A percentile compares a stretch with the other conserved stretches of the same genome.
Conservation (phyloP, 2,888 invertebrate species). For the Aleiodes testaceus region DNA sequence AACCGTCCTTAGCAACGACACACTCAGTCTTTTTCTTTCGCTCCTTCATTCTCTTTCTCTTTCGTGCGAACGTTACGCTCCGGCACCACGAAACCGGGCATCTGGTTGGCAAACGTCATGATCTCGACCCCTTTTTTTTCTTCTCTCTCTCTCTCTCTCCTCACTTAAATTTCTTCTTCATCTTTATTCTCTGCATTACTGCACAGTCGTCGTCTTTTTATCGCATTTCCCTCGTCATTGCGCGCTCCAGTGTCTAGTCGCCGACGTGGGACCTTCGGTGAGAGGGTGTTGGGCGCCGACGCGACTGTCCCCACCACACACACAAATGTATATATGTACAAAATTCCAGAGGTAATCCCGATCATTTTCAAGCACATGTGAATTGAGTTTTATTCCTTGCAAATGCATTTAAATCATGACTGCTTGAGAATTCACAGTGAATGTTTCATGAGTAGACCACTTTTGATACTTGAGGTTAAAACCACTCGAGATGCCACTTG, state of each 20-base stretch:
- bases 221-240: constrained; percentile 31
- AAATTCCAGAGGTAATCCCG: constrained; percentile 29
- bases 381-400: constrained; percentile 23
- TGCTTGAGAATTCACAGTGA: constrained; percentile 1
- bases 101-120: constrained; percentile 42
- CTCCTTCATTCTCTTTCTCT: constrained; percentile 41
- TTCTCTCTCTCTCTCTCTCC: constrained; percentile 39
- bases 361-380: constrained; percentile 24
- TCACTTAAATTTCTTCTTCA: constrained; percentile 11
- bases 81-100: constrained; percentile 33
- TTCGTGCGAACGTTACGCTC: constrained; percentile 55
- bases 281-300: constrained; percentile 38
- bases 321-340: no score
- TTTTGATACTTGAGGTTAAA: constrained; percentile 1
- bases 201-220: constrained; percentile 33
- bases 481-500: constrained; percentile 14
- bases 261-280: constrained; percentile 17
- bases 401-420: constrained; percentile 31
- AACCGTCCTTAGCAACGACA: constrained; percentile 58
- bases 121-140: constrained; percentile 37
- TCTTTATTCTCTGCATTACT: constrained; percentile 19
- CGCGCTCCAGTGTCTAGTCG: constrained; percentile 33
- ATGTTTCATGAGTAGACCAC: constrained; percentile 17
- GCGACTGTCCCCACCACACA: constrained; percentile 24
- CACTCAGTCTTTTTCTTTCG: no score